phyloP scores from a whole-genome alignment of 1,140 invertebrate genomes.

The Eupeodes corollae region DNA sequence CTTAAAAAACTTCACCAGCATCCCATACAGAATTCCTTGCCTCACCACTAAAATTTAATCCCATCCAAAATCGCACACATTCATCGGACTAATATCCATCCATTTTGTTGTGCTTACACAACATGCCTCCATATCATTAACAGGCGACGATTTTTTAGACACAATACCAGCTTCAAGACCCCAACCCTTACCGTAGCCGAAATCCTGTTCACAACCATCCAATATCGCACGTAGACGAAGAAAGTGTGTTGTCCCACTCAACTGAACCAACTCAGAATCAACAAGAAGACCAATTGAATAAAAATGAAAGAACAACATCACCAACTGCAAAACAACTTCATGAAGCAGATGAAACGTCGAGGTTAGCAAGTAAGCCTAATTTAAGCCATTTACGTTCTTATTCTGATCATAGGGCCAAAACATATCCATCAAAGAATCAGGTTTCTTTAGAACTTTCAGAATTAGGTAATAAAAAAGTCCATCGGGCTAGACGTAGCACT shows the following conservation, averaged over 20 bases:
- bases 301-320: slow-evolving; percentile 1
- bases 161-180: too few relatives aligned
- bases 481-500: background rate
- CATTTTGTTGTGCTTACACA: background rate
- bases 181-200: too few relatives aligned
- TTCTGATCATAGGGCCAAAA: background rate
- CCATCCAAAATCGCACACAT: slow-evolving; percentile 4
- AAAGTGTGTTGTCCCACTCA: background rate
- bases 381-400: too few relatives aligned
- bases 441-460: background rate
- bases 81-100: background rate
- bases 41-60: slow-evolving; percentile 6
- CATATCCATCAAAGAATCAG: background rate
- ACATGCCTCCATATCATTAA: slow-evolving; percentile 23
- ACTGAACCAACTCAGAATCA: slow-evolving; percentile 1
- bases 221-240: slow-evolving; percentile 9
- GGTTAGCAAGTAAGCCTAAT: too few relatives aligned
- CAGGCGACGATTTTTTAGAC: slow-evolving; percentile 35
- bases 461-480: background rate
- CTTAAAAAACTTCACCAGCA: background rate
- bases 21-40: slow-evolving; percentile 7
- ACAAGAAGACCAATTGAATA: background rate
- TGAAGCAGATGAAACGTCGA: too few relatives aligned
- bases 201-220: too few relatives aligned
- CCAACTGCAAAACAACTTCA: too few relatives aligned